Evolutionary conservation across 2,113 vertebrate genomes (phyloP), one percentile per base, ranked within the genome.

Genomic region (Conger conger): DNA sequence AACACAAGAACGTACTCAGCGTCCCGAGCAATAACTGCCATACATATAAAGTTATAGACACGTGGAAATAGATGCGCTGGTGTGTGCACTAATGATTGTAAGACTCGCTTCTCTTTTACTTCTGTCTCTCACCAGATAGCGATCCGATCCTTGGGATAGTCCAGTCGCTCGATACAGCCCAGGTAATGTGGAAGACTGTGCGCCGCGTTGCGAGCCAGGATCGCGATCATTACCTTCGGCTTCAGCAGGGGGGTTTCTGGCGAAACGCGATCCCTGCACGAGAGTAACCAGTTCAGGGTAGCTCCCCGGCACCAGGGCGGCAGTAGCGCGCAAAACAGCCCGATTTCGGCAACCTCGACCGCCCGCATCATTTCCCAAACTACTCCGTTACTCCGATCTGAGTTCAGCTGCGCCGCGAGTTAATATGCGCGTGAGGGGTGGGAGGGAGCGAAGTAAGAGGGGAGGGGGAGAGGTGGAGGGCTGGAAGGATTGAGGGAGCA

Each of bases 61-160:
- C 76, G 35, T 23, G 18, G 8, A 37, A 15, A 78, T 9, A 38
- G 23, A 37, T 15, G 77, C 3, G 20, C 11, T 35, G 13, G 3
- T 77, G 57, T 23, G 36, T 38, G 77, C 18, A 42, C 38, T 0
- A 2, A n/a, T 4, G 79, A 5, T 30, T 27, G 15, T 30, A 42
- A 15, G 73, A 30, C 27, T 33, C 15, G 30, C n/a, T 2, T 15
- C n/a, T 33, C 3, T 33, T 76, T 37, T 27, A 27, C 13, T 80
- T 57, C 77, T 54, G 42, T 54, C 76, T 79, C 96, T 96, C 88
- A 99, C 97, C 97, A 99, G 88, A 98, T 93, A 30, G 97, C 96
- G 84, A 97, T 95, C 89, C 97, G 93, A 90, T 92, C 93, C 93
- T 98, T 99, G 88, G 97, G 97, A 93, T 98, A 98, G 82, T 95